These are phyloP conservation scores for Lepidotrigona ventralis DNA, from an alignment of 1,140 invertebrate genomes.

Conservation along the genomic window DNA sequence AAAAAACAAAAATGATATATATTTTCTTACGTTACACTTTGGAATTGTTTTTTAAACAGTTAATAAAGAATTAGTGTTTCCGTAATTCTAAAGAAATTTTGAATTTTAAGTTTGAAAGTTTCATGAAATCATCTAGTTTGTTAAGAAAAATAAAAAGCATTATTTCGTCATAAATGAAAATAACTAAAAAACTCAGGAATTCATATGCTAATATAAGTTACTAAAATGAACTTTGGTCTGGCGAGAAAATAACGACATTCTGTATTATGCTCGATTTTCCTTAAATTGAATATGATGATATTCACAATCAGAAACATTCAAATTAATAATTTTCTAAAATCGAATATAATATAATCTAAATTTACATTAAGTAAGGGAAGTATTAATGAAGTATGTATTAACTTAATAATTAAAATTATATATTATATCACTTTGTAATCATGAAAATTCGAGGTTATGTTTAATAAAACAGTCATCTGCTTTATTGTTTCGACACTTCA, in stretches of 20 bases:
- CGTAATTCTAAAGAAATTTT: neutral
- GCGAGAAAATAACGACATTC: neutral
- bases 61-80: neutral
- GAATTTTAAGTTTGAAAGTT: neutral
- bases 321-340: neutral
- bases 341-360: neutral
- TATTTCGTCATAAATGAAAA: neutral
- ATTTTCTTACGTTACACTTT: neutral
- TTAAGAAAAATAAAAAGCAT: too few relatives aligned
- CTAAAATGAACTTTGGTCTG: neutral
- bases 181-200: neutral
- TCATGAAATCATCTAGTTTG: neutral
- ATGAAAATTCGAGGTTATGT: slow-evolving; percentile 17
- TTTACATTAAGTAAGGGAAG: neutral
- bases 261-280: neutral
- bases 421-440: neutral
- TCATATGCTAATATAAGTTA: neutral
- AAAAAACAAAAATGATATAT: neutral
- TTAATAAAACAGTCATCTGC: neutral
- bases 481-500: neutral
- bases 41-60: neutral
- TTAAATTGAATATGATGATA: neutral
- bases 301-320: too few relatives aligned
- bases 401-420: neutral
- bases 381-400: neutral